These are phyloP conservation scores for Ericerus pela DNA, from an alignment of 1,140 invertebrate genomes.

Conservation along the genomic window DNA sequence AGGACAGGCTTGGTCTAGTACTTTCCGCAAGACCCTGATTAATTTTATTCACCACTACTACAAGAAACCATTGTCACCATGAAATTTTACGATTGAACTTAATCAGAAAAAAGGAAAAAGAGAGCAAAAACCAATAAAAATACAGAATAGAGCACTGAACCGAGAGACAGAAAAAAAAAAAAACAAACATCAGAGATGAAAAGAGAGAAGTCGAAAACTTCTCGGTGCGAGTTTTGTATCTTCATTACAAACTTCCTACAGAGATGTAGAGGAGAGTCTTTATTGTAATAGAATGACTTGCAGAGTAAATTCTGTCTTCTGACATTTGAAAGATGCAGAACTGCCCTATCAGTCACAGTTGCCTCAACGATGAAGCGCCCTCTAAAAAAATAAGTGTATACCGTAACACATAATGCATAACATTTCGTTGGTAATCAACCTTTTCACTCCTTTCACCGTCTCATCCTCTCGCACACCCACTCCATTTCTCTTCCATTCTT, in stretches of 20 bases:
- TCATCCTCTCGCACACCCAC: too few species aligned
- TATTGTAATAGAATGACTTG: constrained; percentile 7
- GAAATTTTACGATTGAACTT: too few species aligned
- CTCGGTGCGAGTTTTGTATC: background rate
- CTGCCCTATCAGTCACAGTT: constrained; percentile 11
- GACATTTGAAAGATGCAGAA: constrained; percentile 7
- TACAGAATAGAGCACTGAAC: background rate
- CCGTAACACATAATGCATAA: constrained; percentile 9
- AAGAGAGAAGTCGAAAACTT: constrained; percentile 1
- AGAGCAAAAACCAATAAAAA: background rate
- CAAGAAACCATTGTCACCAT: too few species aligned
- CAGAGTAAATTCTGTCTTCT: constrained; percentile 2
- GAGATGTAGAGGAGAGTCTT: background rate
- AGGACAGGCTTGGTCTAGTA: too few species aligned
- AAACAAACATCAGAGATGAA: background rate
- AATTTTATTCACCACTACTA: too few species aligned
- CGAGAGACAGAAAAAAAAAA: background rate
- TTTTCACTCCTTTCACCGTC: background rate
- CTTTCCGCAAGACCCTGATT: too few species aligned
- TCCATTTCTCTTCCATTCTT: too few species aligned
- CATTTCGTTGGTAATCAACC: constrained; percentile 4
- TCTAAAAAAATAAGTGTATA: constrained; percentile 1
- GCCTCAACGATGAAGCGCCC: constrained; percentile 2
- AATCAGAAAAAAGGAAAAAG: too few species aligned
- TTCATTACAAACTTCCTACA: constrained; percentile 2